Base-by-base conservation (phyloP, 1,140 invertebrate species). In the Steinernema khuongi region DNA sequence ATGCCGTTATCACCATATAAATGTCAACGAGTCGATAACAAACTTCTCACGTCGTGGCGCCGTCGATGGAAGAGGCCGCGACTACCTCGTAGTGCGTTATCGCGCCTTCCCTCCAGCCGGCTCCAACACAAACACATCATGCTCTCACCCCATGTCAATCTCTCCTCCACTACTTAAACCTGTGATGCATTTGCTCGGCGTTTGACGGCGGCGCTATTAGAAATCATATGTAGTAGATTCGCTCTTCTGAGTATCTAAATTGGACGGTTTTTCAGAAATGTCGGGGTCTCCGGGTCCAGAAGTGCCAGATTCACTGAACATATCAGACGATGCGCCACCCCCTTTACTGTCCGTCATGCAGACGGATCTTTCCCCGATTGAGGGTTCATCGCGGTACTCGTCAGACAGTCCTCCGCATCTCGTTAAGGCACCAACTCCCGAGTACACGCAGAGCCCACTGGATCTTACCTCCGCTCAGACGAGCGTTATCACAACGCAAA, bases 321-420 rank as follows among this genome's bases (percentile, higher is more conserved):
- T 60, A 7, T 60, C 50, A 60, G 22, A 60, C 50, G 50, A 60
- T 60, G 50, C 50, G 50, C 50, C 50, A 26, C 50, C 50, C 22
- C 50, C 22, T 26, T 26, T 60, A 22, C 50, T 60, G 14, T 14
- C 11, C 4, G 50, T n/a, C 4, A 60, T 60, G 7, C 14, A 60
- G 26, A 14, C 50, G 50, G 26, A 4, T 26, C 11, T 14, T 4
- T 60, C 50, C 7, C 50, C 50, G 7, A 26, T 60, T 14, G 50
- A 60, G 19, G 50, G 50, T 22, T 4, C 50, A 4, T 60, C 50
- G 4, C 50, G 50, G 14, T 22, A 60, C 4, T 60, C 50, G 4
- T 60, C 50, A 14, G 50, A 60, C 50, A 60, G 50, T 26, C 50
- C 50, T 7, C 50, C 50, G 26, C 11, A 14, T 7, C 50, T 60